Evolutionary conservation across 2,113 vertebrate genomes (phyloP), one percentile per base, ranked within the genome.

Genomic region (Sceloporus tristichus): DNA sequence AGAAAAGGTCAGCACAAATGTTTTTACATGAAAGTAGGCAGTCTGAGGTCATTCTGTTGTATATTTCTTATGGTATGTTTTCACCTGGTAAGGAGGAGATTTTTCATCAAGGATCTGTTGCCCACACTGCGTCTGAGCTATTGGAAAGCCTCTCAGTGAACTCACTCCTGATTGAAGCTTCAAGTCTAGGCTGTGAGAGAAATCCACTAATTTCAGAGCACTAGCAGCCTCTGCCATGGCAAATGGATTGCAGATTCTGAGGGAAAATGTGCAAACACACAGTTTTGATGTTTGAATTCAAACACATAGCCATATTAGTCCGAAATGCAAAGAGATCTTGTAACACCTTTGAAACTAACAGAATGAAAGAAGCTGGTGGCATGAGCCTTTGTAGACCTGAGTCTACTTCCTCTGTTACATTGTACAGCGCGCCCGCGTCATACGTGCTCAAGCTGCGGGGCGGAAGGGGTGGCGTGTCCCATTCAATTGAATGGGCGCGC

Each of bases 181-280:
- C 87, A 98, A 89, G 92, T 98, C 98, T 82, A 98, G 88, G 0
- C 97, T 97, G 87, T 95, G 95, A 70, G 98, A 98, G 91, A 98
- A 98, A 94, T 98, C 97, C 89, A 98, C 91, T 3, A 97, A 90
- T 91, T 97, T 96, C 92, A 98, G 91, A 90, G 94, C 95, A 66
- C 93, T 92, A 59, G 92, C 23, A 83, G 92, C 91, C 80, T 92
- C 90, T 48, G 92, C 91, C 11, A 79, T 91, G 54, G 92, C 93
- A 93, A 95, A 95, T 0, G 93, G 89, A 82, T 96, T 94, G 0
- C 95, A 96, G 85, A 97, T 95, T 89, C 97, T 97, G 89, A 91
- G 82, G 65, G 88, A 83, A 95, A 76, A 88, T 93, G 11, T 38
- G 89, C 86, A 89, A 48, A 79, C 6, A 85, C 85, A 79, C 89